A percentile compares a stretch with the other conserved stretches of the same genome.
These are phyloP conservation scores for Pocillopora damicornis DNA, from an alignment of 64 coral and sea anemone species.

Conservation along the genomic window DNA sequence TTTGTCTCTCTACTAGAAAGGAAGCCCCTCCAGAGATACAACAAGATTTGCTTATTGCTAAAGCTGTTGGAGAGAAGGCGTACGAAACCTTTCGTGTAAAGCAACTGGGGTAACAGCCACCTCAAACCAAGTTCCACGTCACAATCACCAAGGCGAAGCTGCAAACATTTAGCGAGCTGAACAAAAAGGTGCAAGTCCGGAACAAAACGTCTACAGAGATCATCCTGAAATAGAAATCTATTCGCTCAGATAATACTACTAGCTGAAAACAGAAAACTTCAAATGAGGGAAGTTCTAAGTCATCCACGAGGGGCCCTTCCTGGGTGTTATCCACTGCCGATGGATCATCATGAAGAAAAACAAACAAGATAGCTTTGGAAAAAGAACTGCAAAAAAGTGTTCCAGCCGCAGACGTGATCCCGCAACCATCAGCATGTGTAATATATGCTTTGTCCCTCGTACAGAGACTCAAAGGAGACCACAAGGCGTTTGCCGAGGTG, in stretches of 20 bases:
- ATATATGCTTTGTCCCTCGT: conserved; percentile 37
- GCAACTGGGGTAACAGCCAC: not conserved
- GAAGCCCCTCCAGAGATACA: conserved; percentile 20
- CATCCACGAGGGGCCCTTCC: conserved; percentile 41
- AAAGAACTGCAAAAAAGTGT: conserved; percentile 45
- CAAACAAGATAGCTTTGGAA: conserved; percentile 27
- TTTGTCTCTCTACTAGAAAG: conserved; percentile 49
- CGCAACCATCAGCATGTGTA: conserved; percentile 32
- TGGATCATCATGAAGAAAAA: conserved; percentile 46
- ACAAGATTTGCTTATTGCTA: conserved; percentile 24
- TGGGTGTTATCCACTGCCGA: conserved; percentile 39
- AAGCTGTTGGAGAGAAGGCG: conserved; percentile 21
- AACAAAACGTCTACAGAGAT: conserved; percentile 11
- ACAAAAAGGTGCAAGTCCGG: conserved; percentile 41
- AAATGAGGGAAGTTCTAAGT: conserved; percentile 42
- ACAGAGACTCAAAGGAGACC: conserved; percentile 49
- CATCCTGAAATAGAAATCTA: conserved; percentile 41
- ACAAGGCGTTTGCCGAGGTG: conserved; percentile 29
- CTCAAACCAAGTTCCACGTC: conserved; percentile 18
- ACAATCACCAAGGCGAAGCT: conserved; percentile 39
- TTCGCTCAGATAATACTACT: conserved; percentile 36
- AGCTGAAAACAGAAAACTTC: conserved; percentile 34
- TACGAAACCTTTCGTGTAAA: conserved; percentile 18
- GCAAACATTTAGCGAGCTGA: conserved; percentile 39
- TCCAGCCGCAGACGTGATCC: conserved; percentile 13